Evolutionary conservation across 2,113 vertebrate species (phyloP), one percentile per base, ranked within the genome.

Genomic region (Myocastor coypus): DNA sequence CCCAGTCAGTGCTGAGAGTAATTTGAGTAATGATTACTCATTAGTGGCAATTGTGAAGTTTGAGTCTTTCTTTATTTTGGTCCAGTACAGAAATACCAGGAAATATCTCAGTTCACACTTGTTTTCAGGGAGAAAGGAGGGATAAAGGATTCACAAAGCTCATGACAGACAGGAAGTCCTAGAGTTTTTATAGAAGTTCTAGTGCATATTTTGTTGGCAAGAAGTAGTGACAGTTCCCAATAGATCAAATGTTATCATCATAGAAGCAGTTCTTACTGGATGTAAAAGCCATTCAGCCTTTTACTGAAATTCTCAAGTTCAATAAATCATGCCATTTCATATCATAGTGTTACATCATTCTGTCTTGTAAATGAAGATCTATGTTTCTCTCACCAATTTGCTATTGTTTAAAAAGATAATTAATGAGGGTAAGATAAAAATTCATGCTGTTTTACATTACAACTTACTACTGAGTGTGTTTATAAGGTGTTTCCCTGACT

Each of bases 21-120:
- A 99, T 99, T 99, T 99, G 99, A 99, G 99, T 99, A 99, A 99
- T 99, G 99, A 99, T 99, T 98, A 99, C 99, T 99, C 99, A 99
- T 99, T 99, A 99, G 99, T 99, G 99, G 99, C 98, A 99, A 99
- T 99, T 99, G 99, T 98, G 99, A 99, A 99, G 98, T 99, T 99
- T 99, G 99, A 99, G 98, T 98, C 98, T 99, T 99, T 99, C 99
- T 99, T 99, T 98, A 98, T 99, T 99, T 99, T 98, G 98, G 98
- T 98, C 98, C 97, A 96, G 98, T 98, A 95, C 98, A 98, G 98
- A 99, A 97, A 98, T 98, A 94, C 97, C 97, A 82, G 46, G 98
- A 98, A 98, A 96, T 30, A 95, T 96, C 92, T 96, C 82, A 89
- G 94, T 92, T 97, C 98, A 69, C 81, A 61, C 61, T 95, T 73